Evolutionary conservation across 2,113 vertebrate genomes (phyloP), one percentile per base, ranked within the genome.

Genomic region (Alethe castanea): DNA sequence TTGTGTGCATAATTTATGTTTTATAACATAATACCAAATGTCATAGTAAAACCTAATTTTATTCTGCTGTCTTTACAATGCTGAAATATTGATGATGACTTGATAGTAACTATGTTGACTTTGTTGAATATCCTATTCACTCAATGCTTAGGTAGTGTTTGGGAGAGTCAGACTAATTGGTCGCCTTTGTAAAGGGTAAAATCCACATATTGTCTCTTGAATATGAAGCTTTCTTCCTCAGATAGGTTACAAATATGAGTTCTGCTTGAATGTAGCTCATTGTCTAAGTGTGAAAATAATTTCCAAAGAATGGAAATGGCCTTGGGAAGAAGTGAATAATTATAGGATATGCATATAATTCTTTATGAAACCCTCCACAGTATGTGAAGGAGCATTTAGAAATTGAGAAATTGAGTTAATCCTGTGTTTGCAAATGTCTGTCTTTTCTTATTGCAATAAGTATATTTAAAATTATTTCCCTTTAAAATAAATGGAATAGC

Each of bases 61-160:
- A 38, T 85, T 35, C 28, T 87, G 22, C 38, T 83, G 15, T 67
- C 44, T 71, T 93, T 84, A 50, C 29, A 74, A 23, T 38, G 15
- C 52, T 95, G 69, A 92, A 81, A 88, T 92, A 88, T 81, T 83
- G 47, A 81, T 84, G n/a, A 35, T 61, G 50, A 81, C 84, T 89
- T 78, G 22, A 52, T 50, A 59, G 56, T 81, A 87, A 52, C 42
- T 81, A 1, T 50, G 14, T 74, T 93, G 73, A 38, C 61, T 84
- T 92, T 64, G 76, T 19, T 64, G 20, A 42, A 24, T 54, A 60
- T 57, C 25, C 38, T 62, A 38, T 20, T 88, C 8, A 44, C 40
- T 78, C 29, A 81, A 56, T 42, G 11, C 25, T 79, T 79, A 56
- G n/a, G 8, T 36, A 65, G 50, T 78, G 14, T 54, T 84, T 29